phyloP scores from a whole-genome alignment of 2,888 invertebrate species.

The Fragum whitleyi region DNA sequence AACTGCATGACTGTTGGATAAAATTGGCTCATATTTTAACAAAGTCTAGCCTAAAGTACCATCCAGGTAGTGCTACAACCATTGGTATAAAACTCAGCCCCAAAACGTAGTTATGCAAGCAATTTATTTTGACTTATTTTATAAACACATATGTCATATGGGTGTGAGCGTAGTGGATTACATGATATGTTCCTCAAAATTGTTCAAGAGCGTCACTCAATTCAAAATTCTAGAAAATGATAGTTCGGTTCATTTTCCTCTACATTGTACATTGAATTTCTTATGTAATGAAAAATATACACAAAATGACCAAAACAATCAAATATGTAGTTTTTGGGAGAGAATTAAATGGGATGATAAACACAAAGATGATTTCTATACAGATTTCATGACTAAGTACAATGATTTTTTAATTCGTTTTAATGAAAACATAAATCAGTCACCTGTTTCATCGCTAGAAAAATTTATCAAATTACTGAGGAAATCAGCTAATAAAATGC shows the following conservation, averaged over 20 bases:
- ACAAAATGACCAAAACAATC: neutral
- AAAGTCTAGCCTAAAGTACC: too few species aligned
- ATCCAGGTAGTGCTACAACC: too few species aligned
- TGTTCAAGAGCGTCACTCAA: neutral
- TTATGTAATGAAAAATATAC: neutral
- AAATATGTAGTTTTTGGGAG: neutral
- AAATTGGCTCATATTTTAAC: too few species aligned
- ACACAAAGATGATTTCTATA: neutral
- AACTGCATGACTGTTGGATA: too few species aligned
- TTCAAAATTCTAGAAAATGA: neutral
- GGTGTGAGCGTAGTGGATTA: slow-evolving; percentile 1
- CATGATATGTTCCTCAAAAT: neutral
- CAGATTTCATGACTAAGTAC: neutral
- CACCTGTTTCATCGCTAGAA: too few species aligned
- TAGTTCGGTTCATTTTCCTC: neutral
- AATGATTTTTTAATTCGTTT: neutral
- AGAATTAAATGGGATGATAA: neutral
- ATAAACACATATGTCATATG: too few species aligned
- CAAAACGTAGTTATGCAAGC: too few species aligned
- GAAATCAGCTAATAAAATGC: too few species aligned
- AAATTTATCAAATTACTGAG: too few species aligned
- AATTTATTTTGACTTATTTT: too few species aligned
- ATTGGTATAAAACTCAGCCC: too few species aligned
- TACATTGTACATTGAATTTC: slow-evolving; percentile 8
- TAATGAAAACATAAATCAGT: neutral